phyloP scores from a whole-genome alignment of 2,888 invertebrate species.

The Coenonympha arcania region DNA sequence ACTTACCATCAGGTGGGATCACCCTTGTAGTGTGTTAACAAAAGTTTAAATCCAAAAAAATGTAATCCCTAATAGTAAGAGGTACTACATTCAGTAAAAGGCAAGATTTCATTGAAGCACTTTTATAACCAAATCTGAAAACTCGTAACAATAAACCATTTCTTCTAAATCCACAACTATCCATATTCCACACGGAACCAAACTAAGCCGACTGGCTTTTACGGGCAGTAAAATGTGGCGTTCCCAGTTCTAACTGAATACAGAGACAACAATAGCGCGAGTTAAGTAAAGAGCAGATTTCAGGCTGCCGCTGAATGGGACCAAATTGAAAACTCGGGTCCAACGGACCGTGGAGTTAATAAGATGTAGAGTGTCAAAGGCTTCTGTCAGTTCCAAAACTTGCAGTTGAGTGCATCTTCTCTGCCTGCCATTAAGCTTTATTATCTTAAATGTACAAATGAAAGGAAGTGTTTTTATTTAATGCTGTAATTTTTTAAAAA shows the following conservation, averaged over 20 bases:
- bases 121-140: too few relatives aligned
- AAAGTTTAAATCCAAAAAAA: too few relatives aligned
- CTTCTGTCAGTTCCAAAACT: constrained; percentile 10
- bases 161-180: constrained; percentile 1
- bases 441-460: background rate
- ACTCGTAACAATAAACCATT: background rate
- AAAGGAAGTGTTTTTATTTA: too few relatives aligned
- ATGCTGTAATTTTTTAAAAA: too few relatives aligned
- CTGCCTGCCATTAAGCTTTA: background rate
- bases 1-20: too few relatives aligned
- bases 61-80: too few relatives aligned
- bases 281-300: background rate
- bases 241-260: constrained; percentile 1
- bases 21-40: too few relatives aligned
- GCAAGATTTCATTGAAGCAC: too few relatives aligned
- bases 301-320: background rate
- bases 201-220: background rate
- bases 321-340: constrained; percentile 11
- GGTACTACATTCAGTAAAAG: too few relatives aligned
- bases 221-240: constrained; percentile 1
- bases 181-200: background rate
- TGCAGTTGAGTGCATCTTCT: constrained; percentile 9
- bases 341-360: constrained; percentile 17
- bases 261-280: constrained; percentile 1
- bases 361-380: constrained; percentile 22